Evolutionary conservation across 2,113 vertebrate genomes (phyloP), one percentile per base, ranked within the genome.

Genomic region (Gambusia holbrooki): DNA sequence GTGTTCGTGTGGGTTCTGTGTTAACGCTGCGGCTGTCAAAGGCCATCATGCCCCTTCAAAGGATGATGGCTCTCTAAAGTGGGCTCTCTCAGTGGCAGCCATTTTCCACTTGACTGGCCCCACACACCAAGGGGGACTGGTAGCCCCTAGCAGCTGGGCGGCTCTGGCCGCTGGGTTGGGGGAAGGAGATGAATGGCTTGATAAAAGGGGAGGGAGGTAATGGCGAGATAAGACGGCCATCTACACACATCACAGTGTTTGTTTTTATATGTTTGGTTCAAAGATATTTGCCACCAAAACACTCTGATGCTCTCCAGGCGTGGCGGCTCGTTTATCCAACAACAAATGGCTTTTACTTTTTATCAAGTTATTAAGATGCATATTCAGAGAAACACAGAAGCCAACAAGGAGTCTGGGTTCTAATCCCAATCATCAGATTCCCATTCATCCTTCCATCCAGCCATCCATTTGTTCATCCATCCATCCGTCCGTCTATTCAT

Each of bases 61-160:
- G 85, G 85, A 87, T 93, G 93, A 93, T 89, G 91, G 84, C 91
- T 92, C 92, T 93, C 91, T 94, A 92, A 94, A 94, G 90, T 94
- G 92, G 89, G 88, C 93, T 93, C 91, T 93, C 90, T 90, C 81
- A 60, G 90, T 84, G 88, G 91, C 88, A 89, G 85, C 92, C 91
- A 94, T 93, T 94, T 94, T 94, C 93, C 93, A 94, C 92, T 94
- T 92, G 90, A 94, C 93, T 94, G 92, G 92, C 81, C 90, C 86
- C 90, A 91, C 90, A 91, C 90, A 93, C 77, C 78, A 91, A 92
- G 91, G 90, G 91, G 88, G 80, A 90, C 84, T 79, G 87, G 91
- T 90, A 88, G 86, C 77, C 88, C 84, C 87, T 78, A 90, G 89
- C 90, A 92, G 90, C 93, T 93, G 91, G 79, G 86, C 85, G 60